phyloP scores from a whole-genome alignment of 2,888 invertebrate species.

The Apodemia duryi region DNA sequence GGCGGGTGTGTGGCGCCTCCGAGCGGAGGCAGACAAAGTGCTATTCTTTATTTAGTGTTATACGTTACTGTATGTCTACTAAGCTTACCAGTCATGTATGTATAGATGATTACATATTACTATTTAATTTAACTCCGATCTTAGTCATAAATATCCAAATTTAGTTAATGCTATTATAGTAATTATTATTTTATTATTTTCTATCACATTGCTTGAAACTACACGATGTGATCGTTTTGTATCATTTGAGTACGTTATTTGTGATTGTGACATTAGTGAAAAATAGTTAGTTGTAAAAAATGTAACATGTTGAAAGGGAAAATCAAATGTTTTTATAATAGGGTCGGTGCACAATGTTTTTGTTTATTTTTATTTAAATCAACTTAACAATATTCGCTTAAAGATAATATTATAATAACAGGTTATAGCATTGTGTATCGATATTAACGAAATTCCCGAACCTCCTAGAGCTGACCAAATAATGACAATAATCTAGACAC shows the following conservation, averaged over 20 bases:
- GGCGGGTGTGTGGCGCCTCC: conserved; percentile 41
- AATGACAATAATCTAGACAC: conserved; percentile 75
- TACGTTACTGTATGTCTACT: conserved; percentile 71
- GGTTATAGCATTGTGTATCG: conserved; percentile 24
- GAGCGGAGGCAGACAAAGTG: conserved; percentile 50
- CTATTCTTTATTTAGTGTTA: conserved; percentile 72
- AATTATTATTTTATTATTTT: conserved; percentile 52
- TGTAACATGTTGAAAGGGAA: conserved; percentile 39
- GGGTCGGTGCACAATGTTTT: conserved; percentile 14
- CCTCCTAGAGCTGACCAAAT: conserved; percentile 63
- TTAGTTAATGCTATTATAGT: conserved; percentile 73
- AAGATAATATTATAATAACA: conserved; percentile 17
- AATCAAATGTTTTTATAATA: conserved; percentile 14
- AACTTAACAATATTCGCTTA: conserved; percentile 7
- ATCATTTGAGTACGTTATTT: conserved; percentile 55
- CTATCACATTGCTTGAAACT: conserved; percentile 63
- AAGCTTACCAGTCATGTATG: conserved; percentile 78
- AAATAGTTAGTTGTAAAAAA: conserved; percentile 43
- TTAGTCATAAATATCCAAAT: conserved; percentile 79
- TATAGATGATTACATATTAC: conserved; percentile 65
- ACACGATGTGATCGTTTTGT: conserved; percentile 62
- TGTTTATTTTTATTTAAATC: not conserved
- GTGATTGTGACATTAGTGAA: conserved; percentile 42
- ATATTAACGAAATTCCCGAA: conserved; percentile 30
- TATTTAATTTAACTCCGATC: conserved; percentile 72